These are phyloP conservation scores for Sciurus carolinensis DNA, from an alignment of 2,797 vertebrate species.

Conservation along the genomic window DNA sequence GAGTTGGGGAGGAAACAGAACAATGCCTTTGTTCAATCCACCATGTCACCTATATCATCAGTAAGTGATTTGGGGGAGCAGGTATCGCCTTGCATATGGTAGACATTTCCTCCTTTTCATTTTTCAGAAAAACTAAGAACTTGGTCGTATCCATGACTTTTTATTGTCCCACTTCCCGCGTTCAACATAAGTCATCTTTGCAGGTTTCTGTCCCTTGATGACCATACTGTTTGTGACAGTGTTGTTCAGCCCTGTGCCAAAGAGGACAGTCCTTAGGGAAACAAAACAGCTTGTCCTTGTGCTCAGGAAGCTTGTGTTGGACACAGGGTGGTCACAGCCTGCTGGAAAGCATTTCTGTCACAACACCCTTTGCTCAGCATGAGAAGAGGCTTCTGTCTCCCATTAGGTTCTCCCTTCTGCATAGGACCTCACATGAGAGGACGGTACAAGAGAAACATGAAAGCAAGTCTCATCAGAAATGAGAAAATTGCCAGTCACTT, in stretches of 20 bases:
- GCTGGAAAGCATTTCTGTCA: constrained; percentile 10
- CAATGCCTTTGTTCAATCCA: neutral
- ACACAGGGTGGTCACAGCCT: neutral
- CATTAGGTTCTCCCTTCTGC: neutral
- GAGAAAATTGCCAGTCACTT: neutral
- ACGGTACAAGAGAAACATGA: neutral
- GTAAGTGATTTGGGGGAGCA: neutral
- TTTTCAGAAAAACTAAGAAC: constrained; percentile 40
- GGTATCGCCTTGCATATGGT: neutral
- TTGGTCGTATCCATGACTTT: neutral
- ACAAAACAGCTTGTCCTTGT: neutral
- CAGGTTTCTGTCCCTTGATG: neutral
- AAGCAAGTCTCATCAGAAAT: neutral
- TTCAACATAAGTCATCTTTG: neutral
- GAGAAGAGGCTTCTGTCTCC: neutral
- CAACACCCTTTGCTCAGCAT: neutral
- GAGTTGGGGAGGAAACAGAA: neutral
- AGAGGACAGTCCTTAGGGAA: neutral
- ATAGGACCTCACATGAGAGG: neutral
- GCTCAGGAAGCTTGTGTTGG: neutral
- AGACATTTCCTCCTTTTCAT: neutral
- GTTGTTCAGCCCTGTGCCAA: neutral
- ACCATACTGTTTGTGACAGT: neutral
- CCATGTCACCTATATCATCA: neutral
- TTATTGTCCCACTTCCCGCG: neutral